phyloP scores from a whole-genome alignment of 2,888 invertebrate species.

The Scotopteryx bipunctaria region DNA sequence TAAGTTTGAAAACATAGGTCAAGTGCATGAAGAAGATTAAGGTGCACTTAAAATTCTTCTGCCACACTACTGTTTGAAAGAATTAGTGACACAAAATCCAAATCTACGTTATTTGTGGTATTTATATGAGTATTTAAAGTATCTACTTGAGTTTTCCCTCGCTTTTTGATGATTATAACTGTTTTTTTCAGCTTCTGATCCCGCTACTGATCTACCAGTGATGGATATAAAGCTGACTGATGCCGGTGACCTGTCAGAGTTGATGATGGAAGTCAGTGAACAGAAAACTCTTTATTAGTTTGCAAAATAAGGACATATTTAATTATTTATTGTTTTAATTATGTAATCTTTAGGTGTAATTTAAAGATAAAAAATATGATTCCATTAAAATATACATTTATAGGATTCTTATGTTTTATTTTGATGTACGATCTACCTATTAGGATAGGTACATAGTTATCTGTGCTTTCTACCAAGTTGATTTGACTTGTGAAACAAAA shows the following conservation, averaged over 20 bases:
- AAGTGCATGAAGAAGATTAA: too few relatives aligned
- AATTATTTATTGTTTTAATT: background rate
- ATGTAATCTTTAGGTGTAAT: background rate
- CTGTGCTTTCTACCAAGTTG: too few relatives aligned
- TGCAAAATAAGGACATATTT: too few relatives aligned
- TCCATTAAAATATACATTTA: background rate
- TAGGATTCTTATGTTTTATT: background rate
- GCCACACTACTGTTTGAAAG: too few relatives aligned
- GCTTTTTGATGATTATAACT: background rate
- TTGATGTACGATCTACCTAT: background rate
- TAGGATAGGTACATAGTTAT: too few relatives aligned
- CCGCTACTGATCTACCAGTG: slow-evolving; percentile 42
- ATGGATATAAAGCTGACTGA: slow-evolving; percentile 58
- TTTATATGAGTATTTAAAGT: background rate
- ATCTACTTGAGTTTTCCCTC: background rate
- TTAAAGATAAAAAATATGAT: background rate
- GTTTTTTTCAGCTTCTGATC: slow-evolving; percentile 20
- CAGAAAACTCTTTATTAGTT: slow-evolving; percentile 40
- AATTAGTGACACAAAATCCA: too few relatives aligned
- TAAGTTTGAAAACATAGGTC: too few relatives aligned
- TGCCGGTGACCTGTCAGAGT: slow-evolving; percentile 57
- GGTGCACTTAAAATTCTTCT: too few relatives aligned
- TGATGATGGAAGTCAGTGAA: slow-evolving; percentile 54
- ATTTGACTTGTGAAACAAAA: too few relatives aligned
- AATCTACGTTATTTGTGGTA: too few relatives aligned